These are phyloP conservation scores for Mnemiopsis leidyi DNA, from an alignment of 37 sponge, comb jelly and placozoan genomes.

Conservation along the genomic window DNA sequence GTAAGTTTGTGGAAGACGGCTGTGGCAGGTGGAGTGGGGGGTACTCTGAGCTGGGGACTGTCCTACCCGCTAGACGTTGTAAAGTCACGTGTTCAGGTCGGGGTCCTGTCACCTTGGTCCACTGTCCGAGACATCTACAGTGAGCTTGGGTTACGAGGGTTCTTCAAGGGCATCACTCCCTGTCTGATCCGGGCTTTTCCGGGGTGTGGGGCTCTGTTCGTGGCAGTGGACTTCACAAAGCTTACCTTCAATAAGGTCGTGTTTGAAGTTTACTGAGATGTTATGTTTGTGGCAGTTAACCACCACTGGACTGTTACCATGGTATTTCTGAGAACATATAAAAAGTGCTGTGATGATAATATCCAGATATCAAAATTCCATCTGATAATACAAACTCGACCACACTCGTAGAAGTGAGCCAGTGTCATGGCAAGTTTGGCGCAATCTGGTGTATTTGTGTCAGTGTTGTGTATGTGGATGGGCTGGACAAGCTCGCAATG, in stretches of 20 bases:
- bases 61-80: neutral
- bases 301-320: no score
- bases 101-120: neutral
- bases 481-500: no score
- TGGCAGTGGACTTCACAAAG: conserved; percentile 3
- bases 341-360: no score
- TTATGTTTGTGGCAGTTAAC: no score
- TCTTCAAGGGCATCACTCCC: conserved; percentile 6
- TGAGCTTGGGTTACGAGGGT: neutral
- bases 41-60: neutral
- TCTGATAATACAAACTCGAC: no score
- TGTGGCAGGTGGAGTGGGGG: neutral
- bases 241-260: neutral
- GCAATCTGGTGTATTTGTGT: no score
- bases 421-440: no score
- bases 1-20: neutral
- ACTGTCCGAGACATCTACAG: neutral
- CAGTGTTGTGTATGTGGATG: no score
- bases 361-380: no score
- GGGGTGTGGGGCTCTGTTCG: neutral
- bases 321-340: no score
- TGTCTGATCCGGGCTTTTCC: neutral
- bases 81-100: neutral
- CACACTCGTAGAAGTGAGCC: no score
- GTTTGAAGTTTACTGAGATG: neutral